Conservation (phyloP, 2,113 vertebrate genomes). For the Ctenodactylus gundi region DNA sequence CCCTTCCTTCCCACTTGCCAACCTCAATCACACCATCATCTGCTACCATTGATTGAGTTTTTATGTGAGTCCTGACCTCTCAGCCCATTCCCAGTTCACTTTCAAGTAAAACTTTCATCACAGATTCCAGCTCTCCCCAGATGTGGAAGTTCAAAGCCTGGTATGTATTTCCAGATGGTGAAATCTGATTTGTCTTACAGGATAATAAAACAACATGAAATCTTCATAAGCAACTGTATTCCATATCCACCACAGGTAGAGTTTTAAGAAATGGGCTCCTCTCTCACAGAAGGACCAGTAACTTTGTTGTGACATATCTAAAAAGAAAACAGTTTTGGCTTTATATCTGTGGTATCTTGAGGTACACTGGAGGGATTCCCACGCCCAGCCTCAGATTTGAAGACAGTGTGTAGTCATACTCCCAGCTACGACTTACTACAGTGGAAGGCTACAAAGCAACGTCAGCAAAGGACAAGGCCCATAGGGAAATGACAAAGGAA, state of each 20-base stretch:
- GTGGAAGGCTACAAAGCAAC: background rate
- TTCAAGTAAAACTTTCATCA: background rate
- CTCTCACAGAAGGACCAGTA: background rate
- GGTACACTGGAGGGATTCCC: background rate
- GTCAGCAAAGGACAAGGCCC: background rate
- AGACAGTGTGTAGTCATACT: background rate
- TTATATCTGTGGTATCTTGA: background rate
- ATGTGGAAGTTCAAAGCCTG: background rate
- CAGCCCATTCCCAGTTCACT: background rate
- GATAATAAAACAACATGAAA: background rate
- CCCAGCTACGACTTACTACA: background rate
- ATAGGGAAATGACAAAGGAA: background rate
- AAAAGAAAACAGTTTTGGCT: background rate
- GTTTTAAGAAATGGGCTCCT: background rate
- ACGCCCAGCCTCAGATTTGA: background rate
- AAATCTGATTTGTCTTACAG: background rate
- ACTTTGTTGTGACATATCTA: background rate
- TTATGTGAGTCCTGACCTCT: background rate
- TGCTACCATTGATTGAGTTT: background rate
- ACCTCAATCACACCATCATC: background rate
- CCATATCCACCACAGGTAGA: background rate
- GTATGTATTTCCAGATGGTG: background rate
- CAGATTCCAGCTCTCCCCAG: background rate
- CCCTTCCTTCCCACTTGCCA: background rate
- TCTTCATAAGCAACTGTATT: background rate